Base-by-base conservation (phyloP, 2,797 vertebrate species). In the Channallabes apus region DNA sequence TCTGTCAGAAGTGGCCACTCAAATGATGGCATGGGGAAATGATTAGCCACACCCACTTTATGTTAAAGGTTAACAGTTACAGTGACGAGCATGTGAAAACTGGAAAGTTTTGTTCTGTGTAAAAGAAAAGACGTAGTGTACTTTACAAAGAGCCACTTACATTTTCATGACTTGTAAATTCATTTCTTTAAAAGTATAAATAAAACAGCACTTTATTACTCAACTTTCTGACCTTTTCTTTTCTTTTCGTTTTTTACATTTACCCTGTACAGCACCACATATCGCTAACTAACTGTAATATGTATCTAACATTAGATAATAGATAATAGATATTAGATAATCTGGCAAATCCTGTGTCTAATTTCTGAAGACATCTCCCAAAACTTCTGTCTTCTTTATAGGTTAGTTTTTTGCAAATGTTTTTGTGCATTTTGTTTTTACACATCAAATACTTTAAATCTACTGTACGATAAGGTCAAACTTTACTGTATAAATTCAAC, bases 171-270 rank as follows among this genome's bases (percentile, higher is more conserved):
- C 22, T 54, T 73, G 46, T 6, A 73, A 76, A 56, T 75, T 17
- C 4, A 56, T 29, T 75, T 56, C 6, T 46, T 27, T 6, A 27
- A 41, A 8, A 29, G 46, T 54, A 54, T 75, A 3, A 75, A 75
- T 75, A 29, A 75, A 75, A 75, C 14, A 41, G 24, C 72, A 75
- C 41, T 76, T 56, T 76, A 58, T 76, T 29, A 56, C 73, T 56
- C 51, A 20, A 22, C 8, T 4, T 58, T 76, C 20, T 58, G 73
- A 4, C 15, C 51, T 76, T 58, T 17, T 75, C n/a, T 56, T 29
- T 32, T 46, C 41, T 8, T 46, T 46, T 46, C 7, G 8, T 46
- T 46, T 46, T 46, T 46, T 46, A 46, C 17, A 29, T 29, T 9
- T 20, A 18, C 17, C 24, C 22, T 17, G 71, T 14, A 51, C 71